These are phyloP conservation scores for Danio aesculapii DNA, from an alignment of 2,797 vertebrate species.

Conservation along the genomic window DNA sequence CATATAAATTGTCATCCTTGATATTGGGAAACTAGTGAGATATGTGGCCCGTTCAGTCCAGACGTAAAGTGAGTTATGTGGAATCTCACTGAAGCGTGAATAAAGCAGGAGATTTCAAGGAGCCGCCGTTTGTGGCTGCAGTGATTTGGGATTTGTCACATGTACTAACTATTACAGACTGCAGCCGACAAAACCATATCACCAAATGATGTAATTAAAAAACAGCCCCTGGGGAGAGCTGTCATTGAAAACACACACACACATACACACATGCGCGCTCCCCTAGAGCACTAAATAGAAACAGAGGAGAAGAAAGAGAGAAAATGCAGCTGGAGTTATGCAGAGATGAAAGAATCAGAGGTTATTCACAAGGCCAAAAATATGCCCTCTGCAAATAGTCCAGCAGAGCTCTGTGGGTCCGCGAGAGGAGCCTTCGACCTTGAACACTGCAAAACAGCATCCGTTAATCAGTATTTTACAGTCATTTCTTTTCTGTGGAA, in stretches of 20 bases:
- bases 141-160: constrained; percentile 34
- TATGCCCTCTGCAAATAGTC: constrained; percentile 38
- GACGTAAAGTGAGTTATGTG: background rate
- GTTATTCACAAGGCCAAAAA: constrained; percentile 47
- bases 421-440: constrained; percentile 45
- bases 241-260: constrained; percentile 40
- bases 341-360: constrained; percentile 43
- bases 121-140: constrained; percentile 6
- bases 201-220: constrained; percentile 58
- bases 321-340: constrained; percentile 46
- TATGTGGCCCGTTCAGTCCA: background rate
- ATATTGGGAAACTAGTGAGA: background rate
- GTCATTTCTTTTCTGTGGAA: background rate
- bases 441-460: background rate
- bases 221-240: constrained; percentile 39
- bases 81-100: background rate
- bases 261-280: constrained; percentile 18
- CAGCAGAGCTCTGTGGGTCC: constrained; percentile 22
- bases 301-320: constrained; percentile 20
- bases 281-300: constrained; percentile 24
- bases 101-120: constrained; percentile 23
- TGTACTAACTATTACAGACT: constrained; percentile 46
- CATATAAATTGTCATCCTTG: constrained; percentile 19
- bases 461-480: background rate
- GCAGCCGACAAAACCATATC: constrained; percentile 37